Base-by-base conservation (phyloP, 2,113 vertebrate genomes). In the Gobius niger region DNA sequence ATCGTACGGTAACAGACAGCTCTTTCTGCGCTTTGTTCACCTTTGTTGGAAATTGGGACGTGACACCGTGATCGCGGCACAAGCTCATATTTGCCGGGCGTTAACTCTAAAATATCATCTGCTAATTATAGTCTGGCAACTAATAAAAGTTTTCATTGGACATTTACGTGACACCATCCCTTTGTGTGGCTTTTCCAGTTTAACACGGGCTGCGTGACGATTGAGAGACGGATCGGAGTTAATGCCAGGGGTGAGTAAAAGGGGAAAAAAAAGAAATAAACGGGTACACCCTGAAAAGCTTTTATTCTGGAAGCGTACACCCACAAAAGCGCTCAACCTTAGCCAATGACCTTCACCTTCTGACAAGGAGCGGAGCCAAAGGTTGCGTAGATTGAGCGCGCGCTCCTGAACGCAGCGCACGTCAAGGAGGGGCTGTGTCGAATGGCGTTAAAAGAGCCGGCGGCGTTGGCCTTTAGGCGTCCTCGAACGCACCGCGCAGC, bases 121-220 rank as follows among this genome's bases (percentile, higher is more conserved):
- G 54, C 19, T 57, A 57, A 57, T 57, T 57, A 57, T 57, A 57
- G 54, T 7, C 54, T 57, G 24, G 54, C 40, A 7, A 13, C 24
- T 57, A 57, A 57, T 57, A 57, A 57, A 57, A 57, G 2, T 40
- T 34, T 57, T 40, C 24, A 57, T 57, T 40, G 54, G 24, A 57
- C 54, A 57, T 57, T 57, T 57, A 57, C 24, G 24, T 40, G 54
- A 57, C 54, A 57, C 12, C 1, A 14, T 40, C 24, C 12, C 14
- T 2, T 57, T 15, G 54, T 57, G 54, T 11, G 7, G 24, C 24
- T 40, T 40, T 5, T 57, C 14, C 0, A 12, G 9, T 9, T 46
- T 4, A 46, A 11, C 7, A 46, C 24, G 5, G 3, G 10, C 44
- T 46, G 10, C 44, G 10, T 56, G 53, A 56, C 19, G 6, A 14